Evolutionary conservation across 2,888 invertebrate genomes (phyloP).

Genomic region (Phania funesta): DNA sequence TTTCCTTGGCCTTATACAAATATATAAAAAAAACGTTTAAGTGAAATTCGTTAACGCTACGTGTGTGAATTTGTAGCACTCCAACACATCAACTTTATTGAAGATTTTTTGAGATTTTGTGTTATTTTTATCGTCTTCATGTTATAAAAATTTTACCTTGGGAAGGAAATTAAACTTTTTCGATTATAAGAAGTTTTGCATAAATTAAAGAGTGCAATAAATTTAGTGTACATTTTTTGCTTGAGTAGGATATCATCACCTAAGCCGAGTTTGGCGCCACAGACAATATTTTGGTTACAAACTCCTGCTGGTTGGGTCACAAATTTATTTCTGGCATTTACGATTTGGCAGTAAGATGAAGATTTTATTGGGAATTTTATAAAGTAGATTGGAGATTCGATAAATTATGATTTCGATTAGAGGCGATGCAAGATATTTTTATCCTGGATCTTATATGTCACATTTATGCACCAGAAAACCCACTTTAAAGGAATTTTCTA

Average conservation of each 20-base stretch:
- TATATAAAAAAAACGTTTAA: background rate
- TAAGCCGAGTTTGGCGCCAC: constrained; percentile 39
- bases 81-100: constrained; percentile 44
- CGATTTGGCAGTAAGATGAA: constrained; percentile 18
- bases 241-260: background rate
- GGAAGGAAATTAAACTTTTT: background rate
- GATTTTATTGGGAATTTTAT: background rate
- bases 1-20: background rate
- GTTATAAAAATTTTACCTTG: background rate
- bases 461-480: too few relatives aligned
- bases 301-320: constrained; percentile 38
- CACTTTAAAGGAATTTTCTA: too few relatives aligned
- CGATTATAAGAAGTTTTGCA: constrained; percentile 20
- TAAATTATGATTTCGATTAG: too few relatives aligned
- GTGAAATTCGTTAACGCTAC: constrained; percentile 36
- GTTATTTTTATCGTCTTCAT: background rate
- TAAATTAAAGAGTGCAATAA: constrained; percentile 35
- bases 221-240: constrained; percentile 12
- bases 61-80: constrained; percentile 48
- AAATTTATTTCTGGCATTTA: background rate
- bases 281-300: constrained; percentile 20
- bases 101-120: background rate
- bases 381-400: background rate
- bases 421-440: too few relatives aligned
- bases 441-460: too few relatives aligned